These are phyloP conservation scores for Parazoanthus atlanticus DNA, from an alignment of 92 coral and sea anemone genomes.

Conservation along the genomic window DNA sequence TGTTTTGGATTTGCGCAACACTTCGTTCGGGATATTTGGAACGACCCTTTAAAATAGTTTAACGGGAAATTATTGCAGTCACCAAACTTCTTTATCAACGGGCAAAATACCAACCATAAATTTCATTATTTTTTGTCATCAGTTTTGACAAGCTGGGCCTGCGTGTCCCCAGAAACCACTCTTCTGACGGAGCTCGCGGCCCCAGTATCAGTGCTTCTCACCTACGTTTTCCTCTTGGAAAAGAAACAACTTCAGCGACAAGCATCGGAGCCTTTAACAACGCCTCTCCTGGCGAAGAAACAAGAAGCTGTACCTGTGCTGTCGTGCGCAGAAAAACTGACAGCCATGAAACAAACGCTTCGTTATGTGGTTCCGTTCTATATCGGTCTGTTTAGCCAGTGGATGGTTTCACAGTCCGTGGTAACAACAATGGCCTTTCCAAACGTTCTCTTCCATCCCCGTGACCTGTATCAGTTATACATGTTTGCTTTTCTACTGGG, in stretches of 20 bases:
- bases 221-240: constrained; percentile 24
- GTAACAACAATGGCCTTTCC: constrained; percentile 55
- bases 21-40: too few relatives aligned
- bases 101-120: background rate
- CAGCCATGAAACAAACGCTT: constrained; percentile 37
- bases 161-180: constrained; percentile 44
- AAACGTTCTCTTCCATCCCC: constrained; percentile 29
- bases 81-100: background rate
- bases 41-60: too few relatives aligned
- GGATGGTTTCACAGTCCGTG: constrained; percentile 36
- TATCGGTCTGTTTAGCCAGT: constrained; percentile 42
- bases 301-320: constrained; percentile 4
- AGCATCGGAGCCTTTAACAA: background rate
- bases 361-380: constrained; percentile 41
- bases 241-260: constrained; percentile 2
- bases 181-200: constrained; percentile 40
- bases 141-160: constrained; percentile 49
- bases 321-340: constrained; percentile 28
- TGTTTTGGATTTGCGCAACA: too few relatives aligned
- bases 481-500: constrained; percentile 45
- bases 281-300: background rate
- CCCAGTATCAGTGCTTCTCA: constrained; percentile 17
- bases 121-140: background rate
- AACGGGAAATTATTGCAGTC: too few relatives aligned
- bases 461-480: constrained; percentile 47